These are phyloP conservation scores for Leptoteleia sp. DNA, from an alignment of 1,140 invertebrate species.

Conservation along the genomic window DNA sequence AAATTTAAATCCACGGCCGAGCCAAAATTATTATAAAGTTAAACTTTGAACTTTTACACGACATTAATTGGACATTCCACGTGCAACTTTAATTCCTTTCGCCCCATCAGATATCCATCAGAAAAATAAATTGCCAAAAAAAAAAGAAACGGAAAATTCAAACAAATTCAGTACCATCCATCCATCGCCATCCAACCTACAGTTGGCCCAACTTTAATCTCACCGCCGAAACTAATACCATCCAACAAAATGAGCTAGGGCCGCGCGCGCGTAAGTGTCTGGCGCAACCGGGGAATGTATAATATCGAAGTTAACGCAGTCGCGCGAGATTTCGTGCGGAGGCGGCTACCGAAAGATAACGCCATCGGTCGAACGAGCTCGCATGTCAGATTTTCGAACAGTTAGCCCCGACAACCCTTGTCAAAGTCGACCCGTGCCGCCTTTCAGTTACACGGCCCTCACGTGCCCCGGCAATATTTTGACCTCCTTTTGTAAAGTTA, in stretches of 20 bases:
- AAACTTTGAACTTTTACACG: too few species aligned
- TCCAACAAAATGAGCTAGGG: slow-evolving; percentile 45
- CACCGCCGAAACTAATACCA: slow-evolving; percentile 40
- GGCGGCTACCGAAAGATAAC: slow-evolving; percentile 25
- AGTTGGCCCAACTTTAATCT: slow-evolving; percentile 45
- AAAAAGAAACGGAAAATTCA: too few species aligned
- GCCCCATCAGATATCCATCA: too few species aligned
- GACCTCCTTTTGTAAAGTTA: slow-evolving; percentile 39
- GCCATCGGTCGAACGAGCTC: slow-evolving; percentile 28
- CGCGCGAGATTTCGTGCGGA: slow-evolving; percentile 29
- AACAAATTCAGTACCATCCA: too few species aligned
- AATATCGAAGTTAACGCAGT: slow-evolving; percentile 44
- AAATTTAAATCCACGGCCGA: too few species aligned
- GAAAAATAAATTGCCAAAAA: too few species aligned
- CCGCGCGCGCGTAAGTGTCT: slow-evolving; percentile 31
- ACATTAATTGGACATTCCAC: too few species aligned
- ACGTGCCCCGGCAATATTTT: slow-evolving; percentile 37
- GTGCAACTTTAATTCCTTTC: too few species aligned
- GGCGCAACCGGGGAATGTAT: slow-evolving; percentile 38
- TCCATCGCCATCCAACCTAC: too few species aligned
- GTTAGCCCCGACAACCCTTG: slow-evolving; percentile 40
- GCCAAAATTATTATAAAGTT: too few species aligned
- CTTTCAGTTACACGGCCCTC: slow-evolving; percentile 43
- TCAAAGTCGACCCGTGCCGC: slow-evolving; percentile 23
- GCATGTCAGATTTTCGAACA: slow-evolving; percentile 35